Evolutionary conservation across 2,888 invertebrate genomes (phyloP).

Genomic region (Anodontia alba): DNA sequence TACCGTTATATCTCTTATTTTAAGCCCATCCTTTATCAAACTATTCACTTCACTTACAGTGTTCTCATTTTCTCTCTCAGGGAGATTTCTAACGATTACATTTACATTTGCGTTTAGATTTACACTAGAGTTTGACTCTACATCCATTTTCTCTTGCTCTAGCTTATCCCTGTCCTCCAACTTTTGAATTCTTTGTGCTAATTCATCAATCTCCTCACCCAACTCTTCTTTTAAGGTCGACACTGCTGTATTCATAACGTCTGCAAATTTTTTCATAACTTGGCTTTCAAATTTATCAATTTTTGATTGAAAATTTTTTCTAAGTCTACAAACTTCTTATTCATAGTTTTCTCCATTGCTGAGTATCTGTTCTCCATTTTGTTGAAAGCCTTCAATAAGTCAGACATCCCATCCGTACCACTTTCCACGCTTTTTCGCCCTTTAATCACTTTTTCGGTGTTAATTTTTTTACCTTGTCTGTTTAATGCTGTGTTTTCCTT

Average conservation of each 20-base stretch:
- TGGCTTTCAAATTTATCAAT: constrained; percentile 4
- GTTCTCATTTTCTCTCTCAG: not conserved
- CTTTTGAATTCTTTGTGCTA: not conserved
- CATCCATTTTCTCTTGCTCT: not conserved
- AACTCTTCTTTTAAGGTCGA: not conserved
- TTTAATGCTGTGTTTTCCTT: too few relatives aligned
- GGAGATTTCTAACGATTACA: not conserved
- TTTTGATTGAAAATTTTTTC: not conserved
- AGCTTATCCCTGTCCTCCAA: not conserved
- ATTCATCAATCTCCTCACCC: not conserved
- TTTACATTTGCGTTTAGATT: not conserved
- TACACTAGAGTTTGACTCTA: not conserved
- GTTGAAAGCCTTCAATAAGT: not conserved
- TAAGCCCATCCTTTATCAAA: not conserved
- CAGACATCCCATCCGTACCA: not conserved
- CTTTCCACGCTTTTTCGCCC: not conserved
- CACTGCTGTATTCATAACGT: not conserved
- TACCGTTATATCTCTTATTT: not conserved
- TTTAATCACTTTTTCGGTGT: not conserved
- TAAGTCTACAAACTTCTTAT: not conserved
- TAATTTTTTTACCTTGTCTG: not conserved
- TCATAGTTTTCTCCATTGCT: not conserved
- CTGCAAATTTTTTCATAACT: not conserved
- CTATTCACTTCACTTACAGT: not conserved
- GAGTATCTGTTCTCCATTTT: not conserved